Conservation (phyloP, 1,140 invertebrate species). For the Euura saliciscinereae region DNA sequence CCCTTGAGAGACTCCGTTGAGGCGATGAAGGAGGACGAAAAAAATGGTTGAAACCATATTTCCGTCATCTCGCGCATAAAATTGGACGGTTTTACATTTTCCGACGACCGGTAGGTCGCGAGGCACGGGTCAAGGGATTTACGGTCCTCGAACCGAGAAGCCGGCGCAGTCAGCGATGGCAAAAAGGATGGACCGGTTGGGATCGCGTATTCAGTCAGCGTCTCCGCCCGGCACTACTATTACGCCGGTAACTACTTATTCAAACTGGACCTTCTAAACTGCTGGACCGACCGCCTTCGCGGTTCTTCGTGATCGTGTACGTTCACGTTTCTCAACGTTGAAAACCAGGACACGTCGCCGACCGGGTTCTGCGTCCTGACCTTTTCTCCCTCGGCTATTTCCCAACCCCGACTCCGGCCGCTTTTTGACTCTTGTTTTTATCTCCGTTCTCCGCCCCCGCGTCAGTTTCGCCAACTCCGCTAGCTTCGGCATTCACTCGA, state of each 20-base stretch:
- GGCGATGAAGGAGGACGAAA: too few relatives aligned
- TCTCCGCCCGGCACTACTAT: conserved; percentile 50
- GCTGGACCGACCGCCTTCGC: neutral
- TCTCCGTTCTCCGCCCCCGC: neutral
- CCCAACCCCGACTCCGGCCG: neutral
- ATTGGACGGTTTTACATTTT: neutral
- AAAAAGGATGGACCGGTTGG: conserved; percentile 3
- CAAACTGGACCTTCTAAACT: conserved; percentile 49
- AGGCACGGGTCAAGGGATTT: neutral
- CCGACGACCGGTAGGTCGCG: neutral
- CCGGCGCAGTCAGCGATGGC: neutral
- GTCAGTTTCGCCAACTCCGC: neutral
- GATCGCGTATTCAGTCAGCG: conserved; percentile 50
- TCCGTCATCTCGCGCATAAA: neutral
- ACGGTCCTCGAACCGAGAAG: neutral
- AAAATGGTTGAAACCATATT: too few relatives aligned
- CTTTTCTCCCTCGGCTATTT: neutral
- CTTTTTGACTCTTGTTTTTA: neutral
- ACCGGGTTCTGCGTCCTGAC: conserved; percentile 1
- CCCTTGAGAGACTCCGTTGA: too few relatives aligned
- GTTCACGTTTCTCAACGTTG: neutral
- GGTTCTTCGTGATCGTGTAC: neutral
- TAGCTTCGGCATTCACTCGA: too few relatives aligned
- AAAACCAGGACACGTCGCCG: conserved; percentile 3
- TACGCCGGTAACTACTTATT: conserved; percentile 58